Percentiles rank a stretch among this genome's conserved stretches.
phyloP scores from a whole-genome alignment of 2,888 invertebrate species.

The Orthosia cruda region DNA sequence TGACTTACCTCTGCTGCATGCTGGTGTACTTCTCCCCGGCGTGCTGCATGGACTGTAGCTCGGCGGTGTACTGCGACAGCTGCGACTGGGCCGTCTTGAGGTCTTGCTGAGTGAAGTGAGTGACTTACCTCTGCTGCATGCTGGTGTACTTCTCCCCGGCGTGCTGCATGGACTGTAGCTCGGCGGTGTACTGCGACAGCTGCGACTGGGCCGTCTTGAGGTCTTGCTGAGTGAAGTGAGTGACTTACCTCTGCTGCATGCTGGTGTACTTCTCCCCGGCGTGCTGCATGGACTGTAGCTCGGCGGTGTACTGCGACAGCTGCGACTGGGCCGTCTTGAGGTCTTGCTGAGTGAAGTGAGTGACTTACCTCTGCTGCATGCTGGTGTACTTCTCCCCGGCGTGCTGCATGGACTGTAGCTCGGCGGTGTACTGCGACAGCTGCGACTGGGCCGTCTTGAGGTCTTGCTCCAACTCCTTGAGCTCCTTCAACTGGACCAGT shows the following conservation, averaged over 20 bases:
- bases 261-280: constrained; percentile 76
- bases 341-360: constrained; percentile 72
- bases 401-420: constrained; percentile 76
- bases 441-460: constrained; percentile 79
- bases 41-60: constrained; percentile 76
- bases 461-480: constrained; percentile 88
- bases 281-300: constrained; percentile 76
- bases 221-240: constrained; percentile 72
- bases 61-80: constrained; percentile 65
- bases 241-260: constrained; percentile 78
- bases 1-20: constrained; percentile 78
- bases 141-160: constrained; percentile 76
- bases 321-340: constrained; percentile 79
- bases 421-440: constrained; percentile 65
- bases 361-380: constrained; percentile 78
- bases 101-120: constrained; percentile 72
- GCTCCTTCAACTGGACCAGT: constrained; percentile 91
- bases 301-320: constrained; percentile 65
- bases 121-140: constrained; percentile 78
- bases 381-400: constrained; percentile 76
- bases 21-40: constrained; percentile 76
- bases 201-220: constrained; percentile 78
- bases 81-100: constrained; percentile 78
- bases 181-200: constrained; percentile 65
- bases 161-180: constrained; percentile 76